These are phyloP conservation scores for Ibycter americanus DNA, from an alignment of 2,797 vertebrate genomes.

Conservation along the genomic window DNA sequence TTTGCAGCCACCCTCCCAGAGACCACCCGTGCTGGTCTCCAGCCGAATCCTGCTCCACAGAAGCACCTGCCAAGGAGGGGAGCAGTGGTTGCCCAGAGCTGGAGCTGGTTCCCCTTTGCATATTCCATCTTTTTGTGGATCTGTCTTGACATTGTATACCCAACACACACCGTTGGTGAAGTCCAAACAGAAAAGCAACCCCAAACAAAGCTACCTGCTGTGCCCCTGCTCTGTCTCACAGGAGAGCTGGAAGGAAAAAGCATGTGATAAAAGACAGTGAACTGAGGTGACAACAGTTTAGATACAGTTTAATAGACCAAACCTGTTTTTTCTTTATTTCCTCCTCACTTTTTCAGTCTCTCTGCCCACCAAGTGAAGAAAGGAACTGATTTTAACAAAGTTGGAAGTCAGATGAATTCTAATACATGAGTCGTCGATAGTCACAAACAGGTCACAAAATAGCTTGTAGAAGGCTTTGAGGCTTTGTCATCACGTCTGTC, in stretches of 20 bases:
- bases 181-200: neutral
- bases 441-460: neutral
- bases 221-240: neutral
- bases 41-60: neutral
- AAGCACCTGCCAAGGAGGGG: neutral
- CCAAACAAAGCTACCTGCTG: neutral
- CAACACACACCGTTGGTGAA: rapidly evolving
- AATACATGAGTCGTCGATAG: rapidly evolving
- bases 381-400: rapidly evolving
- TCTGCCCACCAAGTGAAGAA: neutral
- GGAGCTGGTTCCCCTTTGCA: neutral
- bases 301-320: neutral
- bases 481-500: neutral
- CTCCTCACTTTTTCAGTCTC: neutral
- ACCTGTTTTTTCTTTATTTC: neutral
- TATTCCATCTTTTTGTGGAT: neutral
- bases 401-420: neutral
- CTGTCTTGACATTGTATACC: neutral
- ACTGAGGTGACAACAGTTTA: neutral
- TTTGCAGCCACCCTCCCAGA: neutral
- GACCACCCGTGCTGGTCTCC: neutral
- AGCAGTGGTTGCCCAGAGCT: neutral
- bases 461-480: neutral
- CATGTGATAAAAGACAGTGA: neutral
- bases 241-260: neutral